Evolutionary conservation across 2,888 invertebrate genomes (phyloP).

Genomic region (Liposcelis brunnea): DNA sequence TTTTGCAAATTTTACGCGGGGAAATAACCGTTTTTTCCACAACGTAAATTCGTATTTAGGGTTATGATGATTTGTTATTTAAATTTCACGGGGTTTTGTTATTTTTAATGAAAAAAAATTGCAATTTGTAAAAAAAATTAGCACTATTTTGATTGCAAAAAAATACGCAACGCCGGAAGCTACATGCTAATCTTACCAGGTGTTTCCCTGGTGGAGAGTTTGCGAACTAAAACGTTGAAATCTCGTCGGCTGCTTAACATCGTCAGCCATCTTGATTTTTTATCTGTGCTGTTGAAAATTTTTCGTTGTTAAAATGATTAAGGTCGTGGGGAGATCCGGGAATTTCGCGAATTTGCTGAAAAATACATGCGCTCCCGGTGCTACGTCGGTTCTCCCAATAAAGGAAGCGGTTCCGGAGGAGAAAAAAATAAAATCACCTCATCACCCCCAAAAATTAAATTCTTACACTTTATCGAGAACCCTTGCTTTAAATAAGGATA

Average conservation of each 20-base stretch:
- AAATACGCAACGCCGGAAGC: neutral
- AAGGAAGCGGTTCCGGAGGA: conserved; percentile 31
- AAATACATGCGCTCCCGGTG: no score
- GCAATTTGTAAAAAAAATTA: conserved; percentile 10
- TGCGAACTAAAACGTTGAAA: conserved; percentile 5
- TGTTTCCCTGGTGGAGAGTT: neutral
- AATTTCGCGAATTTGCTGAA: conserved; percentile 48
- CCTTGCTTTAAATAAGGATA: conserved; percentile 40
- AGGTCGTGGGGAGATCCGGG: conserved; percentile 46
- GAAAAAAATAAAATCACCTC: conserved; percentile 22
- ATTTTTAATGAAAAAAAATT: conserved; percentile 5
- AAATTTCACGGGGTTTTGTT: neutral
- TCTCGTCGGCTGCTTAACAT: neutral
- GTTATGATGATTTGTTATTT: neutral
- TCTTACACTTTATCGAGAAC: conserved; percentile 38
- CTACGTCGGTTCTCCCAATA: conserved; percentile 44
- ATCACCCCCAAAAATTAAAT: conserved; percentile 22
- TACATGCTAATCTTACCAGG: conserved; percentile 4
- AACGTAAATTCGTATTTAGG: neutral
- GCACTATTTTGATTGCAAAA: conserved; percentile 10
- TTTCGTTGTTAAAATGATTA: conserved; percentile 40
- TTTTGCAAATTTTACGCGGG: neutral
- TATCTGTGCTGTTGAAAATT: neutral
- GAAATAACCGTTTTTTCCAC: neutral
- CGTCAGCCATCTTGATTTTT: neutral